These are phyloP conservation scores for Oenanthe oenanthe DNA, from an alignment of 2,113 vertebrate species.

Conservation along the genomic window DNA sequence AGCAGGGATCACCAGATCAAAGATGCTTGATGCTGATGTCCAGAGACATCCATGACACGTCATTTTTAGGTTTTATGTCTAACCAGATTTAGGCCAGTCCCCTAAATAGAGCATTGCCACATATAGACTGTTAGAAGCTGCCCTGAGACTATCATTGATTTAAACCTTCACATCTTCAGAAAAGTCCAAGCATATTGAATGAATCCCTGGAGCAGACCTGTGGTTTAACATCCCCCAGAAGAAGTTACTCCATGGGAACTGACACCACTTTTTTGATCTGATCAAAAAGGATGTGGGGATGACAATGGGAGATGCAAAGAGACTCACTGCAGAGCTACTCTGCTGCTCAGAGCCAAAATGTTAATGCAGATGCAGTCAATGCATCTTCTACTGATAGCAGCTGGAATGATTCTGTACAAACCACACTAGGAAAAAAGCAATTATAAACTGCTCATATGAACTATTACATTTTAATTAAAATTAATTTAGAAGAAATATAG, in stretches of 20 bases:
- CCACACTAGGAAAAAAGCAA: not conserved
- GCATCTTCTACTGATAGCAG: not conserved
- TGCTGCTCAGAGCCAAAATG: not conserved
- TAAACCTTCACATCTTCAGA: not conserved
- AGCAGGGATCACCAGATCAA: not conserved
- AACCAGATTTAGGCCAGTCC: not conserved
- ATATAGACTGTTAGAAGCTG: not conserved
- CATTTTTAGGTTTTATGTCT: not conserved
- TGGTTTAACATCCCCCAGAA: not conserved
- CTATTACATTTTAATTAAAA: not conserved
- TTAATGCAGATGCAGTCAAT: not conserved
- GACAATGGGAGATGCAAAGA: fast-evolving
- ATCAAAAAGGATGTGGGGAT: not conserved
- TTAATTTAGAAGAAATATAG: constrained; percentile 14
- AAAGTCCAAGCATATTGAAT: fast-evolving
- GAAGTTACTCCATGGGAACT: not conserved
- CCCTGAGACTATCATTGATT: not conserved
- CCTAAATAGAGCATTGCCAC: not conserved
- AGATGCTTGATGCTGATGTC: fast-evolving
- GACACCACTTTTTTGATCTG: not conserved
- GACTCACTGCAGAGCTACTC: not conserved
- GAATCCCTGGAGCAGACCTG: not conserved
- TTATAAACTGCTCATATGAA: not conserved
- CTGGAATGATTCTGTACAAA: not conserved
- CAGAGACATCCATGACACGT: fast-evolving